A percentile compares a stretch with the other conserved stretches of the same genome.
Conservation (phyloP, 2,888 invertebrate genomes). For the Sylvicola cinctus region DNA sequence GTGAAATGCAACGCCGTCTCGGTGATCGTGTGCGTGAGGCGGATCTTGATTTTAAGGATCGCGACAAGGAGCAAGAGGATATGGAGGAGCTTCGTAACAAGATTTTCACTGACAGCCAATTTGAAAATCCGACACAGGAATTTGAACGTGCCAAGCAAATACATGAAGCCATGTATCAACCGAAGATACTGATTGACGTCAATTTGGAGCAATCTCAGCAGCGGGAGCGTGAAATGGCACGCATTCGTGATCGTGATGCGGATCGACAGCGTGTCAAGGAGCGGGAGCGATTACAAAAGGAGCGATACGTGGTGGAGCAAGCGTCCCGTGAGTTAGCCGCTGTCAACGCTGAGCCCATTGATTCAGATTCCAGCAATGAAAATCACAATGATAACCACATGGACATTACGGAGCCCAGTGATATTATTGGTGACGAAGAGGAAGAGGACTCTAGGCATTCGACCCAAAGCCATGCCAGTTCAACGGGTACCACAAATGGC, state of each 20-base stretch:
- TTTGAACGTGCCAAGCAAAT: slow-evolving; percentile 51
- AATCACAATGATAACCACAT: background rate
- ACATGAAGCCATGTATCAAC: slow-evolving; percentile 65
- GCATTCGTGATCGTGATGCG: slow-evolving; percentile 29
- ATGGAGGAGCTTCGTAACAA: slow-evolving; percentile 62
- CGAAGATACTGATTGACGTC: slow-evolving; percentile 57
- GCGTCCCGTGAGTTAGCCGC: slow-evolving; percentile 39
- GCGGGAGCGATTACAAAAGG: slow-evolving; percentile 18
- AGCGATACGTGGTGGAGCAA: slow-evolving; percentile 32
- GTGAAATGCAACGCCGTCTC: slow-evolving; percentile 75
- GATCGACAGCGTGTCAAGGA: slow-evolving; percentile 21
- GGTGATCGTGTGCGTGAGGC: slow-evolving; percentile 86
- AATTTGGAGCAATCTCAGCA: slow-evolving; percentile 38
- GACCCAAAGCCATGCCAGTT: slow-evolving; percentile 12
- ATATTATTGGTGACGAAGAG: slow-evolving; percentile 8
- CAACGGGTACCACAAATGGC: slow-evolving; percentile 8
- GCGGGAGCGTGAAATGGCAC: slow-evolving; percentile 34
- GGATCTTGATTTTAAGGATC: slow-evolving; percentile 75
- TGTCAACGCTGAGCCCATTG: slow-evolving; percentile 51
- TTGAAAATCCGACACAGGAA: slow-evolving; percentile 40
- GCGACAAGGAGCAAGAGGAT: slow-evolving; percentile 74
- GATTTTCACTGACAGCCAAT: slow-evolving; percentile 41
- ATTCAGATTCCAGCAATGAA: slow-evolving; percentile 37
- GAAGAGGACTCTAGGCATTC: slow-evolving; percentile 29
- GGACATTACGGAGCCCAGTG: background rate